Percentiles rank a stretch among this genome's conserved stretches.
These are phyloP conservation scores for Trichopria drosophilae DNA, from an alignment of 2,888 invertebrate genomes.

Conservation along the genomic window DNA sequence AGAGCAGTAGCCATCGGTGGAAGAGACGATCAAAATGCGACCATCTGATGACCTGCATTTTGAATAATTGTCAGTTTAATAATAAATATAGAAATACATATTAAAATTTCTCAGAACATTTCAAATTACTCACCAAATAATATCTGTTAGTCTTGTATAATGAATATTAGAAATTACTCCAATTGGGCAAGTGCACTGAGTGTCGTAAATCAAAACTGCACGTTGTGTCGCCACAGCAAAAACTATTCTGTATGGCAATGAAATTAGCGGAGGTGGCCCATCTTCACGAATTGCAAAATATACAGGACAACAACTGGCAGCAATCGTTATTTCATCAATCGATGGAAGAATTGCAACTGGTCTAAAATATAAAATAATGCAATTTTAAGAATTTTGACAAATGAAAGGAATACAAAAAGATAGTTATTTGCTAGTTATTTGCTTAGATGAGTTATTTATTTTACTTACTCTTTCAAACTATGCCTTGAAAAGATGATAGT, in stretches of 20 bases:
- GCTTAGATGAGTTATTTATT: conserved; percentile 12
- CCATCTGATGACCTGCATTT: conserved; percentile 73
- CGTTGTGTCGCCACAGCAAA: conserved; percentile 90
- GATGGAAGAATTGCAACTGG: conserved; percentile 80
- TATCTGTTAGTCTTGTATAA: conserved; percentile 84
- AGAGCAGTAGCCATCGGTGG: conserved; percentile 89
- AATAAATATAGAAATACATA: conserved; percentile 1
- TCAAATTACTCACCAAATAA: conserved; percentile 69
- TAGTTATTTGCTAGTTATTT: conserved; percentile 1
- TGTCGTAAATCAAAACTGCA: conserved; percentile 84
- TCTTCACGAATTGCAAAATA: conserved; percentile 67
- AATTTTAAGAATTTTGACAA: conserved; percentile 2
- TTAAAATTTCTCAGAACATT: conserved; percentile 11
- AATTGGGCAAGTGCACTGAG: conserved; percentile 80
- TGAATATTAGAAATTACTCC: conserved; percentile 82
- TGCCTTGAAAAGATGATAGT: conserved; percentile 65
- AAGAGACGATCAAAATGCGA: conserved; percentile 73
- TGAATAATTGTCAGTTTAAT: background rate
- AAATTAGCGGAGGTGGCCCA: conserved; percentile 63
- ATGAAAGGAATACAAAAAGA: conserved; percentile 8
- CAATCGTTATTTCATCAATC: conserved; percentile 79
- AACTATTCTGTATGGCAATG: conserved; percentile 77
- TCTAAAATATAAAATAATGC: conserved; percentile 57
- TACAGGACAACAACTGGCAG: conserved; percentile 79
- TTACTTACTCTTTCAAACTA: conserved; percentile 64